phyloP scores from a whole-genome alignment of 2,888 invertebrate genomes.

The Drosophila antonietae region DNA sequence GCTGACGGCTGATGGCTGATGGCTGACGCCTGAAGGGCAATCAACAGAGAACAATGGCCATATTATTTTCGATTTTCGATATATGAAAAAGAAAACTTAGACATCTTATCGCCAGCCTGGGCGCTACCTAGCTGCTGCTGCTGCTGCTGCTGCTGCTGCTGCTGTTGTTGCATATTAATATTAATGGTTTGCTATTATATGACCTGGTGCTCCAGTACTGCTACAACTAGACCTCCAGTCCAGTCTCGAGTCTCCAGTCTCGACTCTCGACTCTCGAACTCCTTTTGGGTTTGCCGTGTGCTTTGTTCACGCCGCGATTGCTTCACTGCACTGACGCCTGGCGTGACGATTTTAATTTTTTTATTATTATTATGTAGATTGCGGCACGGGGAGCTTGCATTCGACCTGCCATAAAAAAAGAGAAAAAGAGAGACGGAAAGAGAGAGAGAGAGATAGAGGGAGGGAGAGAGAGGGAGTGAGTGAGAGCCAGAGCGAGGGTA shows the following conservation, averaged over 20 bases:
- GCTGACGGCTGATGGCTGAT: slow-evolving; percentile 24
- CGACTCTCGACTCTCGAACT: slow-evolving; percentile 33
- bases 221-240: slow-evolving; percentile 21
- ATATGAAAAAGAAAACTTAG: slow-evolving; percentile 34
- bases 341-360: slow-evolving; percentile 82
- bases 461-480: background rate
- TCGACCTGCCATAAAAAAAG: slow-evolving; percentile 43
- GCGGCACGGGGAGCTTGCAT: slow-evolving; percentile 62
- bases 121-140: slow-evolving; percentile 29
- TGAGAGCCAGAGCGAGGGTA: slow-evolving; percentile 8
- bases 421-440: background rate
- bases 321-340: slow-evolving; percentile 78
- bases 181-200: slow-evolving; percentile 77
- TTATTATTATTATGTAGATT: slow-evolving; percentile 70
- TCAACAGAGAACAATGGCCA: slow-evolving; percentile 57
- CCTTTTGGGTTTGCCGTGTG: slow-evolving; percentile 60
- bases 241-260: slow-evolving; percentile 25
- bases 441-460: background rate
- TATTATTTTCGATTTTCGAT: slow-evolving; percentile 65
- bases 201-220: slow-evolving; percentile 67
- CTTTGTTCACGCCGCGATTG: slow-evolving; percentile 75
- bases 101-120: slow-evolving; percentile 56
- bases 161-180: slow-evolving; percentile 63
- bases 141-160: slow-evolving; percentile 14
- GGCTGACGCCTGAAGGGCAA: slow-evolving; percentile 39